Percentiles rank a stretch among this genome's conserved stretches.
phyloP scores from a whole-genome alignment of 2,797 vertebrate genomes.

The Tiaroga cobitis region DNA sequence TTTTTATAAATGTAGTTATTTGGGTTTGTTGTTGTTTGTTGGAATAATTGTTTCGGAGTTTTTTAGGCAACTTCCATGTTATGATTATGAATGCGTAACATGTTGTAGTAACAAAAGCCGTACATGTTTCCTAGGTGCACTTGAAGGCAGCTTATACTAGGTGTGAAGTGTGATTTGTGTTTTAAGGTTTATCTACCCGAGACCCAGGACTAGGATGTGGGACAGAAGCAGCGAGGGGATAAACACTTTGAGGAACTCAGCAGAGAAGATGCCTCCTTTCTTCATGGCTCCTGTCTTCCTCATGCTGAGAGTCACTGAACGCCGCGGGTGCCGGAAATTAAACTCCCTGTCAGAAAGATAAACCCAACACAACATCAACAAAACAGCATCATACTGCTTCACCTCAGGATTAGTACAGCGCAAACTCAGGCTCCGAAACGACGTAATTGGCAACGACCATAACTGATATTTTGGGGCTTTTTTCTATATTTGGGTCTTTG shows the following conservation, averaged over 20 bases:
- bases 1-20: neutral
- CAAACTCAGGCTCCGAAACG: too few species aligned
- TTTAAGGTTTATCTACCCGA: constrained; percentile 85
- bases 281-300: constrained; percentile 98
- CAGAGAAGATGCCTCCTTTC: constrained; percentile 98
- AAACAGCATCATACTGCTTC: neutral
- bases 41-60: neutral
- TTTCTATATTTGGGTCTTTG: too few species aligned
- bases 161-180: neutral
- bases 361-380: neutral
- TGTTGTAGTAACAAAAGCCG: neutral
- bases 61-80: neutral
- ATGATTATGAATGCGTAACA: neutral
- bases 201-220: constrained; percentile 94
- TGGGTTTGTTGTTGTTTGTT: neutral
- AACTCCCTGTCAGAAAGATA: constrained; percentile 85
- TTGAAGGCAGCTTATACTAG: neutral
- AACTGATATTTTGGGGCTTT: too few species aligned
- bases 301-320: constrained; percentile 94
- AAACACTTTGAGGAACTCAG: constrained; percentile 97
- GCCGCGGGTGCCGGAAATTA: constrained; percentile 95
- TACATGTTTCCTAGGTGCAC: neutral
- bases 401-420: too few species aligned
- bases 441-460: too few species aligned
- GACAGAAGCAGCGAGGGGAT: constrained; percentile 97